A percentile compares a stretch with the other conserved stretches of the same genome.
These are phyloP conservation scores for Tineola bisselliella DNA, from an alignment of 2,888 invertebrate genomes.

Conservation along the genomic window DNA sequence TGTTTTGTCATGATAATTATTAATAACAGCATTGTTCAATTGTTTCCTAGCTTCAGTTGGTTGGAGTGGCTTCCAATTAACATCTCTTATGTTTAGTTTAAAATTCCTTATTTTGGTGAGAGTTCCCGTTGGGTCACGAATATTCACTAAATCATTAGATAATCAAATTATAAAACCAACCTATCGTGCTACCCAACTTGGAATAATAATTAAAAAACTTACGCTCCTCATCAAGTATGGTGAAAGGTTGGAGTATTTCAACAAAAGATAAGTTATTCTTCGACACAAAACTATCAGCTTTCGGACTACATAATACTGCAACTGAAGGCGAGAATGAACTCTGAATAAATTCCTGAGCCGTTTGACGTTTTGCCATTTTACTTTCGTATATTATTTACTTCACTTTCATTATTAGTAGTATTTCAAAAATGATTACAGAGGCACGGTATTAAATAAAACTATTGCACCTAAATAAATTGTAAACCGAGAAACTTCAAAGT, in stretches of 20 bases:
- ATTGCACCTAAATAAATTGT: too few species aligned
- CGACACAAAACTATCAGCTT: conserved; percentile 84
- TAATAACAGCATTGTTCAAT: conserved; percentile 83
- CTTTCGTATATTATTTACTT: neutral
- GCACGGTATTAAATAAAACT: neutral
- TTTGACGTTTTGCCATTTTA: conserved; percentile 31
- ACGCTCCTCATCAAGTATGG: conserved; percentile 70
- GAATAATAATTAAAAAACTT: conserved; percentile 14
- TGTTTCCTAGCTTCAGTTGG: conserved; percentile 84
- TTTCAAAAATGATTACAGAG: neutral
- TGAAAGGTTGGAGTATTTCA: conserved; percentile 92
- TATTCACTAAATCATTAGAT: conserved; percentile 70
- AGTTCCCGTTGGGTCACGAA: conserved; percentile 84
- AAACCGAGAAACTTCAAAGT: too few species aligned
- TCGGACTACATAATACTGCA: conserved; percentile 83
- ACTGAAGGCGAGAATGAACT: conserved; percentile 90
- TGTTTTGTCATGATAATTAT: conserved; percentile 63
- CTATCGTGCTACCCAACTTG: conserved; percentile 13
- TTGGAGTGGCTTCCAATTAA: conserved; percentile 83
- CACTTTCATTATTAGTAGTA: too few species aligned
- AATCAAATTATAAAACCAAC: neutral
- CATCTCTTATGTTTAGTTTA: conserved; percentile 82
- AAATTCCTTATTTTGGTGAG: conserved; percentile 78
- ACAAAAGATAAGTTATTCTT: conserved; percentile 92
- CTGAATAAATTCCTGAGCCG: conserved; percentile 87